Evolutionary conservation across 2,888 invertebrate species (phyloP).

Genomic region (Scaptomyza polygonia): DNA sequence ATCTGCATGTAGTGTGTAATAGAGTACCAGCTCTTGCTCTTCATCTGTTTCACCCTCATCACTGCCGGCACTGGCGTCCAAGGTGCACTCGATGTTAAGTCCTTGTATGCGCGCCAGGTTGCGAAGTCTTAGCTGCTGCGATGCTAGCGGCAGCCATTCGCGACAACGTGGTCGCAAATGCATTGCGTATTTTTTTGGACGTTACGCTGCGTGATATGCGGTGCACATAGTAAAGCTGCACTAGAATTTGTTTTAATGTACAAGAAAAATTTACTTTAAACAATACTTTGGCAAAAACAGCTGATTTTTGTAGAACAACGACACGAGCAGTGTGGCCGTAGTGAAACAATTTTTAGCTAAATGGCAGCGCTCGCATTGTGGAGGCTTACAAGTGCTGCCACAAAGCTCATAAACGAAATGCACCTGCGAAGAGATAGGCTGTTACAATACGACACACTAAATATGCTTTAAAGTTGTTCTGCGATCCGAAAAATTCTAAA

Average conservation of each 20-base stretch:
- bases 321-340: constrained; percentile 41
- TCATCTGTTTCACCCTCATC: constrained; percentile 25
- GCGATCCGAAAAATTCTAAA: neutral
- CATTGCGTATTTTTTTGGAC: constrained; percentile 50
- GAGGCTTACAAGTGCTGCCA: neutral
- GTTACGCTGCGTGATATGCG: constrained; percentile 40
- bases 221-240: constrained; percentile 41
- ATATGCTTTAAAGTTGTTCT: neutral
- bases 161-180: constrained; percentile 78
- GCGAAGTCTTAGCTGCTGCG: constrained; percentile 93
- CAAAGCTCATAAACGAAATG: neutral
- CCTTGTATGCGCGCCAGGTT: constrained; percentile 91
- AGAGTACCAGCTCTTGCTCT: constrained; percentile 85
- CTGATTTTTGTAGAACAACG: constrained; percentile 49
- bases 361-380: constrained; percentile 25
- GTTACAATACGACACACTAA: neutral
- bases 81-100: constrained; percentile 85
- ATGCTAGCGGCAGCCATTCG: constrained; percentile 87
- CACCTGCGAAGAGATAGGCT: neutral
- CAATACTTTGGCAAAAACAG: constrained; percentile 50
- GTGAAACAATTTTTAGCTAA: neutral
- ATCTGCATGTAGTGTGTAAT: constrained; percentile 92
- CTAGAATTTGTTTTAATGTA: constrained; percentile 32
- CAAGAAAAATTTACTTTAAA: constrained; percentile 41
- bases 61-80: constrained; percentile 9